Evolutionary conservation across 2,888 invertebrate species (phyloP).

Genomic region (Ectemnius continuus): DNA sequence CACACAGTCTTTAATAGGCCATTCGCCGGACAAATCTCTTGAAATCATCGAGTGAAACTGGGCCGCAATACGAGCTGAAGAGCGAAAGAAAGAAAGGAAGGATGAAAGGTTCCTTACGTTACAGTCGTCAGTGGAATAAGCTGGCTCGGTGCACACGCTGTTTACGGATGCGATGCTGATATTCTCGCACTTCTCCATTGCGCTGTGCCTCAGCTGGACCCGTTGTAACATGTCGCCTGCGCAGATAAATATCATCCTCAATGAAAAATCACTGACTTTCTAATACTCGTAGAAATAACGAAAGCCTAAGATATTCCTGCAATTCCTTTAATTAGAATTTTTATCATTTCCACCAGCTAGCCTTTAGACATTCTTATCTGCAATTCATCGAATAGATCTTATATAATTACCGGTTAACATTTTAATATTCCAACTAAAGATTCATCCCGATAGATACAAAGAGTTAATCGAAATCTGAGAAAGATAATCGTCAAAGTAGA

Average conservation of each 20-base stretch:
- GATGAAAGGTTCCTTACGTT: constrained; percentile 83
- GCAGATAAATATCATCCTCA: not conserved
- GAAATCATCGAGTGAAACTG: not conserved
- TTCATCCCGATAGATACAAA: no score
- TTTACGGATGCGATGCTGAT: constrained; percentile 91
- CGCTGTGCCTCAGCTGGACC: constrained; percentile 86
- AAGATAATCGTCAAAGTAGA: no score
- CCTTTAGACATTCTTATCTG: no score
- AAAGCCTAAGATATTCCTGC: no score
- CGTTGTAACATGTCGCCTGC: constrained; percentile 87
- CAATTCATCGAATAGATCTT: no score
- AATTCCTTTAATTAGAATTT: no score
- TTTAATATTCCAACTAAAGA: no score
- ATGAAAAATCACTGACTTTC: not conserved
- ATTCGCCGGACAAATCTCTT: constrained; percentile 8
- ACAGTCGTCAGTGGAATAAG: constrained; percentile 89
- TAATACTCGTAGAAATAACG: no score
- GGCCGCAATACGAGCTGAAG: not conserved
- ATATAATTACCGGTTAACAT: no score
- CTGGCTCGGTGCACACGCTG: constrained; percentile 89
- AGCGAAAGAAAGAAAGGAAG: not conserved
- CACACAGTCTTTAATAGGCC: not conserved
- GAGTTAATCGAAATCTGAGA: no score
- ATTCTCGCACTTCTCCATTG: constrained; percentile 91
- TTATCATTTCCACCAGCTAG: no score